These are phyloP conservation scores for Catotricha subobsoleta DNA, from an alignment of 2,888 invertebrate species.

Conservation along the genomic window DNA sequence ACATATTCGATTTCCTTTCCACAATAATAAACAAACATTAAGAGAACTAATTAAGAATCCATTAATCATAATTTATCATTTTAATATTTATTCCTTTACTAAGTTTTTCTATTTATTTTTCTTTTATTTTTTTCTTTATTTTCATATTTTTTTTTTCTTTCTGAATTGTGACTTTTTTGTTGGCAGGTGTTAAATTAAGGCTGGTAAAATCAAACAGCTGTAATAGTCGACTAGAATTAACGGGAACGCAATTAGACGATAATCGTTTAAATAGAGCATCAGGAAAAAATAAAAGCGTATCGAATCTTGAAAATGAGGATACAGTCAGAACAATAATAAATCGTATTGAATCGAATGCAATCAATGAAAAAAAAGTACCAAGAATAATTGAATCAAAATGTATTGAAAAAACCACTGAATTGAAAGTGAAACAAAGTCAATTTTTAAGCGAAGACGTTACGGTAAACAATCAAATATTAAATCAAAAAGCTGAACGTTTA, in stretches of 20 bases:
- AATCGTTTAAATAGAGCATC: conserved; percentile 5
- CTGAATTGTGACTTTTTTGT: too few species aligned
- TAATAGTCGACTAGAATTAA: conserved; percentile 61
- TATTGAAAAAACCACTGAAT: conserved; percentile 14
- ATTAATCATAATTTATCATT: too few species aligned
- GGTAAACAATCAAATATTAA: conserved; percentile 31
- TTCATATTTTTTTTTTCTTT: too few species aligned
- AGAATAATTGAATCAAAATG: conserved; percentile 18
- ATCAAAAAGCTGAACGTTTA: conserved; percentile 2
- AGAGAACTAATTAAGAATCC: too few species aligned
- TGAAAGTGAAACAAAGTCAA: background rate
- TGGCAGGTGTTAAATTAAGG: conserved; percentile 52
- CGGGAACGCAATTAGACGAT: conserved; percentile 36
- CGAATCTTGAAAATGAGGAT: conserved; percentile 13
- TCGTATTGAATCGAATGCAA: conserved; percentile 23
- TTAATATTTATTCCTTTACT: too few species aligned
- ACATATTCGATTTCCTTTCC: too few species aligned
- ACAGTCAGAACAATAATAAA: conserved; percentile 29
- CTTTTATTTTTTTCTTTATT: too few species aligned
- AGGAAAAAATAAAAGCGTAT: conserved; percentile 14
- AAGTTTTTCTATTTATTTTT: too few species aligned
- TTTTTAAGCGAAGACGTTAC: conserved; percentile 18
- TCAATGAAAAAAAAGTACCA: conserved; percentile 14
- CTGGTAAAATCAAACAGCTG: conserved; percentile 74
- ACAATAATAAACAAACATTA: too few species aligned